These are phyloP conservation scores for Periophthalmus magnuspinnatus DNA, from an alignment of 2,797 vertebrate genomes.

Conservation along the genomic window DNA sequence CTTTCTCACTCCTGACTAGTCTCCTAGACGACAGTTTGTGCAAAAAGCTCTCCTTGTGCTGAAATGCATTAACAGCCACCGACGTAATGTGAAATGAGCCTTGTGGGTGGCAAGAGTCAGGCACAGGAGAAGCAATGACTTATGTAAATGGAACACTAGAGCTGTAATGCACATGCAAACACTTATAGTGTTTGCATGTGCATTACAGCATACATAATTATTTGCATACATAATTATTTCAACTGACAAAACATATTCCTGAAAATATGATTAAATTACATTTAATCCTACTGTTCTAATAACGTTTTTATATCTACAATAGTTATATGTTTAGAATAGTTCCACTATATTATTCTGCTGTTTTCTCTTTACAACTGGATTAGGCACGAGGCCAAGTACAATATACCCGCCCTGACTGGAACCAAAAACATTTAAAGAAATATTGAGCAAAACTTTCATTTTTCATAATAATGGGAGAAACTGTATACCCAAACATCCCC, in stretches of 20 bases:
- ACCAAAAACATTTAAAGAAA: no score
- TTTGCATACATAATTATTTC: background rate
- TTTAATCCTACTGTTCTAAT: background rate
- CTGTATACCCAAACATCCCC: background rate
- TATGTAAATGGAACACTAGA: slow-evolving; percentile 19
- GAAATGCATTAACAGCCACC: slow-evolving; percentile 46
- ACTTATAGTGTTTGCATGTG: no score
- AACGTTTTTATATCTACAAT: no score
- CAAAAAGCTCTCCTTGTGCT: slow-evolving; percentile 30
- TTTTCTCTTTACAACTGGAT: no score
- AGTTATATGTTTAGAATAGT: no score
- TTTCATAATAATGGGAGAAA: background rate
- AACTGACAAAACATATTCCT: background rate
- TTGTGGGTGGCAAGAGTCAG: slow-evolving; percentile 48
- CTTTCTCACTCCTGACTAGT: slow-evolving; percentile 22
- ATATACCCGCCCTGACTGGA: no score
- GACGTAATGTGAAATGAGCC: slow-evolving; percentile 49
- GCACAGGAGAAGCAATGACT: slow-evolving; percentile 26
- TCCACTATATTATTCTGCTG: no score
- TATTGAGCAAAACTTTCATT: background rate
- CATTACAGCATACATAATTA: background rate
- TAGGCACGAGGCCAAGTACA: no score
- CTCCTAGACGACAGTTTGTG: slow-evolving; percentile 47
- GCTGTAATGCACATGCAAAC: slow-evolving; percentile 7
- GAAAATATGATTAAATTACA: background rate